phyloP scores from a whole-genome alignment of 1,140 invertebrate species.

The Sarcophaga peregrina region DNA sequence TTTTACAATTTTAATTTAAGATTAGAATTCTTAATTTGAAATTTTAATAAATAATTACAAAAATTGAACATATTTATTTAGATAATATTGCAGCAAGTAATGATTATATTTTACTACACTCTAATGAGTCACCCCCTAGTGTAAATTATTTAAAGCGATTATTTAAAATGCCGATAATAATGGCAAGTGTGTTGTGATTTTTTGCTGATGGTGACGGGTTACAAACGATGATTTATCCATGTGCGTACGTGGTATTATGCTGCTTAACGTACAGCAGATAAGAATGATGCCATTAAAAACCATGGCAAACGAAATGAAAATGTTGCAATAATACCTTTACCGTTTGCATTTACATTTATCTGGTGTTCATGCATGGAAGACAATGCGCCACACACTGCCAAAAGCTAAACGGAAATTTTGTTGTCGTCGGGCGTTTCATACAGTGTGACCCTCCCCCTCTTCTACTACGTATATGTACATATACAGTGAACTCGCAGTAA shows the following conservation, averaged over 20 bases:
- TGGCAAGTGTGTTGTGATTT: background rate
- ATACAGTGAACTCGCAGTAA: no score
- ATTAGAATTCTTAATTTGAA: no score
- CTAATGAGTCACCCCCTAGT: no score
- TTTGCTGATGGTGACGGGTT: no score
- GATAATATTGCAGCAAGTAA: no score
- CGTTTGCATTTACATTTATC: background rate
- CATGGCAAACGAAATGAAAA: background rate
- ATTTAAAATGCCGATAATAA: background rate
- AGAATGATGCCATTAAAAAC: conserved; percentile 6
- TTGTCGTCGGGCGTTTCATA: conserved; percentile 15
- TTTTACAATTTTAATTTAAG: no score
- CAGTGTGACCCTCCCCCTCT: background rate
- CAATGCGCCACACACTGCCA: conserved; percentile 15
- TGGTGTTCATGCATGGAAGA: background rate
- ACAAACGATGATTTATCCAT: background rate
- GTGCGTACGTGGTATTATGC: background rate
- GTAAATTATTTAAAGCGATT: no score
- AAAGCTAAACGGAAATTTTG: conserved; percentile 40
- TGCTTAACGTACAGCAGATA: background rate
- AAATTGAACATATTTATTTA: no score
- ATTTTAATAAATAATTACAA: no score
- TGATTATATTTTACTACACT: no score
- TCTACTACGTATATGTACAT: no score
- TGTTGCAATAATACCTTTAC: no score